Evolutionary conservation across 35 echinoderm and acorn worm genomes (phyloP), one percentile per base, ranked within the genome.

Genomic region (Lytechinus variegatus): DNA sequence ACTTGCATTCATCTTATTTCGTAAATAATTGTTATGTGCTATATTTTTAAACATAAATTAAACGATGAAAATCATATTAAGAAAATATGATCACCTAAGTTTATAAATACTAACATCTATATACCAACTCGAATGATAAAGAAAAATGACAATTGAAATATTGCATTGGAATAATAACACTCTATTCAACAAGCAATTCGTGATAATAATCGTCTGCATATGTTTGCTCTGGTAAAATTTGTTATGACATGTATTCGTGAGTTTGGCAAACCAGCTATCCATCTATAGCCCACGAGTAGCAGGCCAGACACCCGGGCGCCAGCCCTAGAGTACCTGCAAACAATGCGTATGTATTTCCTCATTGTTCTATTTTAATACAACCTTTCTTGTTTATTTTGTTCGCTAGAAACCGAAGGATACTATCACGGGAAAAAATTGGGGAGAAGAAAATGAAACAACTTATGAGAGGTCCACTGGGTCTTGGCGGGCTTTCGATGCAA

Each of bases 341-440:
- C 27, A 90, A 44, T 13, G 52, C 33, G 88, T 90, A 90, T 90
- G 88, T 90, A 90, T 90, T 90, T 90, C 88, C 16, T 90, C 88
- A 90, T 90, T 90, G 88, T 90, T 90, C 66, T 79, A 90, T 90
- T 44, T 90, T 44, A 44, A 90, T 90, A 90, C 88, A 44, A 90
- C 28, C 88, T 79, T 24, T 24, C 3, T 79, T 90, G 88, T 90
- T 90, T 90, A 90, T 90, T 90, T 44, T 52, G 88, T 52, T 54
- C 88, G 88, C 88, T 54, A 90, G 66, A 79, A 79, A 79, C 88
- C 52, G 52, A 90, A 90, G 28, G 88, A 90, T 90, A 90, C 88
- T 90, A 54, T 44, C 27, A 29, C 28, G 88, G n/a, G 16, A 16
- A 88, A 88, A 51, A 44, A 87, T 24, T 27, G 16, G 87, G 87